Conservation (phyloP, 1,140 invertebrate genomes). For the Carcinoscorpius rotundicauda region DNA sequence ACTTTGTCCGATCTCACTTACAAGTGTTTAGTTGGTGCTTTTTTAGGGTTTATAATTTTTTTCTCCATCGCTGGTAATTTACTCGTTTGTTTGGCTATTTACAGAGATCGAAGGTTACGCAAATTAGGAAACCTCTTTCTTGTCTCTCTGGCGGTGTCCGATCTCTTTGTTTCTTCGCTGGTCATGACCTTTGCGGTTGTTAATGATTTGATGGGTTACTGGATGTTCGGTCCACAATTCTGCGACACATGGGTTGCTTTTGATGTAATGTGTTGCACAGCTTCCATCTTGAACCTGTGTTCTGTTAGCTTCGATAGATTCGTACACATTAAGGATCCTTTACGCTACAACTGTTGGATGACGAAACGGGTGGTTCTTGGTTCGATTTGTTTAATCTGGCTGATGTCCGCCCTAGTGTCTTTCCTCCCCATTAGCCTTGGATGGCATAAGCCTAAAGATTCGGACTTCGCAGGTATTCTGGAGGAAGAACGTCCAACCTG, state of each 20-base stretch:
- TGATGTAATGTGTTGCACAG: slow-evolving; percentile 96
- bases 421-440: slow-evolving; percentile 92
- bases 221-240: slow-evolving; percentile 90
- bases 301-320: slow-evolving; percentile 93
- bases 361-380: slow-evolving; percentile 68
- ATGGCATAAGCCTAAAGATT: slow-evolving; percentile 55
- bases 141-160: slow-evolving; percentile 86
- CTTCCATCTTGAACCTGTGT: slow-evolving; percentile 95
- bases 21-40: slow-evolving; percentile 47
- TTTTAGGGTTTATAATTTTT: slow-evolving; percentile 79
- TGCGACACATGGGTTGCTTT: slow-evolving; percentile 98
- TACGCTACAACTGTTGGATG: slow-evolving; percentile 84
- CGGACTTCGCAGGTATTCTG: slow-evolving; percentile 28
- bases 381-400: slow-evolving; percentile 78
- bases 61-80: slow-evolving; percentile 87
- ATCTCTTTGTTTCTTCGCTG: slow-evolving; percentile 84
- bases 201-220: slow-evolving; percentile 76
- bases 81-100: slow-evolving; percentile 87
- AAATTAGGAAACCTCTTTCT: slow-evolving; percentile 89
- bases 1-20: slow-evolving; percentile 1
- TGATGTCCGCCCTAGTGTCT: slow-evolving; percentile 78
- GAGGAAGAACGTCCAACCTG: slow-evolving; percentile 49
- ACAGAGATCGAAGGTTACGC: slow-evolving; percentile 80
- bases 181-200: slow-evolving; percentile 87
- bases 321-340: slow-evolving; percentile 82